Percentiles rank a stretch among this genome's conserved stretches.
phyloP scores from a whole-genome alignment of 1,140 invertebrate genomes.

The Neotoxoptera formosana region DNA sequence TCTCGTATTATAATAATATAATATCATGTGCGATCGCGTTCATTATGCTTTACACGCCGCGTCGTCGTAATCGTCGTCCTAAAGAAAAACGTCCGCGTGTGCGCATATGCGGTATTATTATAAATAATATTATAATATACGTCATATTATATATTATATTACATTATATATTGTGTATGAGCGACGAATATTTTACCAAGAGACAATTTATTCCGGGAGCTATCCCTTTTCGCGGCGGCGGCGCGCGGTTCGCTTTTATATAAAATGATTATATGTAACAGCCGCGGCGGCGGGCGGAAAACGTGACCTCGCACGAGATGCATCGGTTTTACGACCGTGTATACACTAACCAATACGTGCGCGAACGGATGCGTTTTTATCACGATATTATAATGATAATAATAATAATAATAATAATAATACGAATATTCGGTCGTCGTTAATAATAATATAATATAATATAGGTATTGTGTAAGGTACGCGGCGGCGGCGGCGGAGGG shows the following conservation, averaged over 20 bases:
- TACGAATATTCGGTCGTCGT: constrained; percentile 13
- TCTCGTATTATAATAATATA: not conserved
- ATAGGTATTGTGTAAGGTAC: not conserved
- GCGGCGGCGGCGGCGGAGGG: not conserved
- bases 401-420: not conserved
- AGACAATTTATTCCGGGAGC: constrained; percentile 46
- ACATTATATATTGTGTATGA: too few relatives aligned
- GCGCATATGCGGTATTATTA: not conserved
- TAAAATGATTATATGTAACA: not conserved
- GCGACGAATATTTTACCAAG: not conserved
- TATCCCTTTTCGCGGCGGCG: constrained; percentile 38
- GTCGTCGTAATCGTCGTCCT: not conserved
- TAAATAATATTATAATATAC: not conserved
- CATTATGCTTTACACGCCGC: not conserved
- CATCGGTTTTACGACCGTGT: not conserved
- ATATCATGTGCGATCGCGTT: not conserved
- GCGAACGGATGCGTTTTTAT: constrained; percentile 7
- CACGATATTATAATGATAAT: not conserved
- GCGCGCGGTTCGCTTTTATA: not conserved
- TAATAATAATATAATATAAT: not conserved
- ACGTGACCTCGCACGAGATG: constrained; percentile 42
- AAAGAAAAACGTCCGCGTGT: not conserved
- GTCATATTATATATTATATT: not conserved
- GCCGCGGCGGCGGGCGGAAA: constrained; percentile 37
- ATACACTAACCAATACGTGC: not conserved